Evolutionary conservation across 2,797 vertebrate genomes (phyloP).

Genomic region (Myotis pilosus): DNA sequence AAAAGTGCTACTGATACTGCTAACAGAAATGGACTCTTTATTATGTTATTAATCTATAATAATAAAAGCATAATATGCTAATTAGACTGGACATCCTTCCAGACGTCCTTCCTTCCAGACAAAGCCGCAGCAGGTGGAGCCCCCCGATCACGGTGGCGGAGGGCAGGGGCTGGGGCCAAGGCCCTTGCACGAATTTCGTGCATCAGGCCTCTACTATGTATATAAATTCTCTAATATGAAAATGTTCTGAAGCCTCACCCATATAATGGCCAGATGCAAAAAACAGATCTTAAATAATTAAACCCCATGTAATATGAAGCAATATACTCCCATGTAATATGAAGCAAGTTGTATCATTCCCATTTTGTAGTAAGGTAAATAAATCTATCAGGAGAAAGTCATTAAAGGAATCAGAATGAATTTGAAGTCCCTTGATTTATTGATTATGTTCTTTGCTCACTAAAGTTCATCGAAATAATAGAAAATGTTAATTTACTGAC

Average conservation of each 20-base stretch:
- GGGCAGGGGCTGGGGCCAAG: no score
- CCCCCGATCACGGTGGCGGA: no score
- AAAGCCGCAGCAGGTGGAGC: no score
- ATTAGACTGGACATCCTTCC: no score
- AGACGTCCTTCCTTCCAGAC: no score
- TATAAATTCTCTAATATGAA: background rate
- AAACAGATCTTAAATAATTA: constrained; percentile 28
- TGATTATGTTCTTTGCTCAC: constrained; percentile 18
- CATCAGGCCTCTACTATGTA: background rate
- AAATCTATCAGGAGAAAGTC: background rate
- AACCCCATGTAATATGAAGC: background rate
- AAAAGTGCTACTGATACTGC: background rate
- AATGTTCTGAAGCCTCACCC: background rate
- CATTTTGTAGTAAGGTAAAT: constrained; percentile 20
- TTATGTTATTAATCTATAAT: background rate
- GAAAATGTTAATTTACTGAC: background rate
- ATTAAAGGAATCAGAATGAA: constrained; percentile 19
- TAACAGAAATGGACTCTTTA: background rate
- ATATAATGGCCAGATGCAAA: background rate
- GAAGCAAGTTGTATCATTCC: background rate
- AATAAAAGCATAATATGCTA: no score
- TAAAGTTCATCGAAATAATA: background rate
- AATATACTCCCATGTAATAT: background rate
- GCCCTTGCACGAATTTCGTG: no score
- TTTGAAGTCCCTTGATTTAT: background rate